phyloP scores from a whole-genome alignment of 2,888 invertebrate genomes.

The Ophion slaviceki region DNA sequence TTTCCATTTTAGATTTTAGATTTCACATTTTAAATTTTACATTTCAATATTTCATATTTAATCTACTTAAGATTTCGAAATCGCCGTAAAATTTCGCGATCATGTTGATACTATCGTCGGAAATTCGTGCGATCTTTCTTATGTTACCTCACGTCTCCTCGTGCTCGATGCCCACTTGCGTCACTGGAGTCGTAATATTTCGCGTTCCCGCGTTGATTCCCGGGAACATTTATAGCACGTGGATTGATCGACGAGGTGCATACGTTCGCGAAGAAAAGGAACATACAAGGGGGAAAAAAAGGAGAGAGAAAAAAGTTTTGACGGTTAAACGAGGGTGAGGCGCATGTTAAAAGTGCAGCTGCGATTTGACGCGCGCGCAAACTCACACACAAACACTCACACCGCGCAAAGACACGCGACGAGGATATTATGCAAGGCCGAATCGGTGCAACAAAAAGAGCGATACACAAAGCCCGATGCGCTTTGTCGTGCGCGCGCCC shows the following conservation, averaged over 20 bases:
- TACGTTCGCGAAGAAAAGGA: background rate
- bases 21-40: too few relatives aligned
- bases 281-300: too few relatives aligned
- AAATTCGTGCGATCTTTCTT: too few relatives aligned
- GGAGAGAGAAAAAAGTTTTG: background rate
- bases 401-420: background rate
- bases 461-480: slow-evolving; percentile 27
- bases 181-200: background rate
- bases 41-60: too few relatives aligned
- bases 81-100: too few relatives aligned
- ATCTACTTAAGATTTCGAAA: too few relatives aligned
- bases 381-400: background rate
- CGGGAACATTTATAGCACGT: background rate
- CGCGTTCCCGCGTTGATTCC: background rate
- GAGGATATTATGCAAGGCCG: slow-evolving; percentile 47
- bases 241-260: slow-evolving; percentile 9
- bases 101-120: too few relatives aligned
- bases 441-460: slow-evolving; percentile 49
- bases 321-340: background rate
- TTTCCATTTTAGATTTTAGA: too few relatives aligned
- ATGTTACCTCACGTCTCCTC: too few relatives aligned
- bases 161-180: background rate
- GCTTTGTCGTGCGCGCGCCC: background rate
- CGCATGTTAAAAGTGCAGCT: slow-evolving; percentile 9
- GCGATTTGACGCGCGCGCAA: slow-evolving; percentile 22